phyloP scores from a whole-genome alignment of 2,888 invertebrate species.

The Aleiodes testaceus region DNA sequence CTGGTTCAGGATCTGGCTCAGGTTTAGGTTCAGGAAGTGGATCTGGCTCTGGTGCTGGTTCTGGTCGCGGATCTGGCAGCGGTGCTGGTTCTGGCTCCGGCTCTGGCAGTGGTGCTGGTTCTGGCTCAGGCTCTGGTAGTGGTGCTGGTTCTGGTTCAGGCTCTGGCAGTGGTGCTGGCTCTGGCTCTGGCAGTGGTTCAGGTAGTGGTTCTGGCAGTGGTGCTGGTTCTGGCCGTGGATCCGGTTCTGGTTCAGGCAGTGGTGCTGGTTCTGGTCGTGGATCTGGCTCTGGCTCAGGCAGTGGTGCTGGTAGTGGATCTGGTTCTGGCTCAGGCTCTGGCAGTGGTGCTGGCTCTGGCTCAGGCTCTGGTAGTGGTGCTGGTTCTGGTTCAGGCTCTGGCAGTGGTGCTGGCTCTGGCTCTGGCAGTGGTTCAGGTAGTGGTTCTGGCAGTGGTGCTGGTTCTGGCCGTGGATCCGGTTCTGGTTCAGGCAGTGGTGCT shows the following conservation, averaged over 20 bases:
- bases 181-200: no score
- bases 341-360: neutral
- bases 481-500: neutral
- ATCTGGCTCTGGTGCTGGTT: no score
- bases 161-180: neutral
- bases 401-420: neutral
- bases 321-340: neutral
- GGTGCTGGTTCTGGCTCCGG: no score
- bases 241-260: neutral
- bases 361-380: neutral
- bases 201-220: no score
- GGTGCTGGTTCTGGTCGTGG: neutral
- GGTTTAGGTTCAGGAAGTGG: no score
- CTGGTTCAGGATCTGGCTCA: neutral
- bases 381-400: neutral
- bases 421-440: neutral
- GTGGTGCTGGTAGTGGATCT: neutral
- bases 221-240: no score
- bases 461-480: neutral
- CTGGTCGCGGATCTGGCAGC: no score
- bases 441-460: neutral
- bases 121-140: neutral
- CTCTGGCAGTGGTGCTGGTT: neutral
- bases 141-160: neutral
- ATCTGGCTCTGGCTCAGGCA: no score